phyloP scores from a whole-genome alignment of 2,797 vertebrate species.

The Enteromius viviparus region DNA sequence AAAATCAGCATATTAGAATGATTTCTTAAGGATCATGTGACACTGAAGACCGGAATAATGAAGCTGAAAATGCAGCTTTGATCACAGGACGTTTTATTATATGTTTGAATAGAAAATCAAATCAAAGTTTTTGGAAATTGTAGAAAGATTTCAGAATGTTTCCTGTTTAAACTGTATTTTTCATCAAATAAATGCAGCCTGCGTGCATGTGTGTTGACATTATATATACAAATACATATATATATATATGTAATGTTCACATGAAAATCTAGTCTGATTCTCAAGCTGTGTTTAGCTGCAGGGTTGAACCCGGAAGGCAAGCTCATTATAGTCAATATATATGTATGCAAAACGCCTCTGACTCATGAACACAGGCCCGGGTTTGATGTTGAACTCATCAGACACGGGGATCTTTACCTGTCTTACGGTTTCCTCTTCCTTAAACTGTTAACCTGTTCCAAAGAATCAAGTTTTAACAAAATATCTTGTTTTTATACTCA shows the following conservation, averaged over 20 bases:
- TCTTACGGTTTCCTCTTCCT: not conserved
- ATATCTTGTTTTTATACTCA: not conserved
- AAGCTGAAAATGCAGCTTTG: too few relatives aligned
- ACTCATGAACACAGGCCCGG: not conserved
- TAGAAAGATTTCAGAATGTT: too few relatives aligned
- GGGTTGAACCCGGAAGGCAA: constrained; percentile 22
- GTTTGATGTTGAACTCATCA: constrained; percentile 4
- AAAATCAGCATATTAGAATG: too few relatives aligned
- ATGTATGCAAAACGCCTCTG: constrained; percentile 25
- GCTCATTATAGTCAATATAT: constrained; percentile 26
- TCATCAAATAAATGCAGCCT: too few relatives aligned
- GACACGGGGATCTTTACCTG: not conserved
- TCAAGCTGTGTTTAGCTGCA: not conserved
- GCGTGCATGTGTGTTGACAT: too few relatives aligned
- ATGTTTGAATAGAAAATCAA: too few relatives aligned
- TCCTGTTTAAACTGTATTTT: too few relatives aligned
- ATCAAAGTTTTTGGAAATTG: too few relatives aligned
- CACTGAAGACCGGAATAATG: too few relatives aligned
- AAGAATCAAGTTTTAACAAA: not conserved
- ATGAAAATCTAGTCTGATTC: not conserved
- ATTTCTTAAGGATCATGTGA: too few relatives aligned
- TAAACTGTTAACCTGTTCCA: not conserved
- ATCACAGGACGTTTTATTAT: too few relatives aligned
- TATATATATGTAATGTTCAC: not conserved
- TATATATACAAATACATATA: not conserved